Percentiles rank a stretch among this genome's conserved stretches.
These are phyloP conservation scores for Mesorhabditis belari DNA, from an alignment of 2,888 invertebrate species.

Conservation along the genomic window DNA sequence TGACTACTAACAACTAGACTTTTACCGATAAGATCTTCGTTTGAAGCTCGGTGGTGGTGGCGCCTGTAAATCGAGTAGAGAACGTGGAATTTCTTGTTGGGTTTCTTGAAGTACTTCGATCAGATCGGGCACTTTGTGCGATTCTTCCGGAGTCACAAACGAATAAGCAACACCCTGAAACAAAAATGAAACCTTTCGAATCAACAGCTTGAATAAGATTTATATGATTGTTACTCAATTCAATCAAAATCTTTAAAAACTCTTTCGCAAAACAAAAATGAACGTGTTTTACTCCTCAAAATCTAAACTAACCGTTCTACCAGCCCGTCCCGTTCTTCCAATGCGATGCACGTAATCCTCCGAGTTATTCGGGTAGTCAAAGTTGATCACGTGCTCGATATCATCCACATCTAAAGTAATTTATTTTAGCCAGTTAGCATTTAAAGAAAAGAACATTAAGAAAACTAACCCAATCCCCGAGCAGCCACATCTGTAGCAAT, in stretches of 20 bases:
- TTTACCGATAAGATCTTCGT: too few species aligned
- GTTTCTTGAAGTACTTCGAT: conserved; percentile 79
- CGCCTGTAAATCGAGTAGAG: conserved; percentile 1
- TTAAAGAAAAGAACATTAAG: not conserved
- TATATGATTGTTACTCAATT: not conserved
- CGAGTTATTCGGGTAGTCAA: conserved; percentile 90
- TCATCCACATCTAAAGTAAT: conserved; percentile 80
- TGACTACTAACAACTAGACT: too few species aligned
- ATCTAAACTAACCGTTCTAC: conserved; percentile 67
- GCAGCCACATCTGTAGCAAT: conserved; percentile 95
- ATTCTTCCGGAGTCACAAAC: conserved; percentile 85
- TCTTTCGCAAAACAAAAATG: not conserved
- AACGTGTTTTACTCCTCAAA: not conserved
- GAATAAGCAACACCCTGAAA: conserved; percentile 75
- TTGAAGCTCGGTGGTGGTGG: too few species aligned
- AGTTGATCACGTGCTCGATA: conserved; percentile 93
- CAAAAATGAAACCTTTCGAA: not conserved
- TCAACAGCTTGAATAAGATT: not conserved
- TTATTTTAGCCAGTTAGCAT: conserved; percentile 40
- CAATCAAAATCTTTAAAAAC: not conserved
- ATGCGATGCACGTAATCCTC: conserved; percentile 97
- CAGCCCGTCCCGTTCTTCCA: conserved; percentile 85
- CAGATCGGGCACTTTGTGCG: conserved; percentile 77
- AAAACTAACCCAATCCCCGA: conserved; percentile 47
- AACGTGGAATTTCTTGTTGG: conserved; percentile 61